Evolutionary conservation across 2,888 invertebrate species (phyloP), one percentile per base, ranked within the genome.

Genomic region (Atrina japonica): DNA sequence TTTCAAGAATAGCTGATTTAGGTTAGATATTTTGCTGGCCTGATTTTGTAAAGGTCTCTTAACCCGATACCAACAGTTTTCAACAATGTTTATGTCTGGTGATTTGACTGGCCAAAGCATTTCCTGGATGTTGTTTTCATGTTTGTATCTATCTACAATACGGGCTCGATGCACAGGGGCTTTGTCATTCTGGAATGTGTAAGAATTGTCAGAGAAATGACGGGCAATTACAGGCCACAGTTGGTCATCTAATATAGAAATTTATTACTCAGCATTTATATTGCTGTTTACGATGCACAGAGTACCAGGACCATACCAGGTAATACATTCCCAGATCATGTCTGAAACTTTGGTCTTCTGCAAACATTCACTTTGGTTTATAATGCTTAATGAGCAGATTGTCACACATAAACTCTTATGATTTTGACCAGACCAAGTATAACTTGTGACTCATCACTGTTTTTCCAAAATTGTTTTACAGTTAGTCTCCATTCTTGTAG

Each of bases 171-270:
- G 30, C 16, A 27, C 21, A 21, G n/a, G n/a, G n/a, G n/a, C n/a
- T n/a, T 60, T 45, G 60, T 25, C 61, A 61, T 61, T 23, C 49
- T 50, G 35, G 45, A 40, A 45, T 60, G 29, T 60, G 60, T 45
- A 47, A 29, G 16, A 49, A 49, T 66, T 47, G 40, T 66, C 58
- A 14, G 58, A 35, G 25, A 66, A 66, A 66, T 66, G 66, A 25
- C 45, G 6, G 29, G 56, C 56, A 43, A 43, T 55, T 58, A 43
- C 49, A 30, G 56, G 25, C 58, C 66, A 58, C 47, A 66, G 49
- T 16, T 49, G 30, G n/a, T 45, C 30, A 56, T 66, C 29, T 47
- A 60, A 45, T 60, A 60, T 47, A 27, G 43, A 29, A 60, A 60
- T 60, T 27, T 60, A 60, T 60, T 29, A 56, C 47, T 55, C 35